Conservation (phyloP, 2,113 vertebrate species). For the Mustela lutreola region DNA sequence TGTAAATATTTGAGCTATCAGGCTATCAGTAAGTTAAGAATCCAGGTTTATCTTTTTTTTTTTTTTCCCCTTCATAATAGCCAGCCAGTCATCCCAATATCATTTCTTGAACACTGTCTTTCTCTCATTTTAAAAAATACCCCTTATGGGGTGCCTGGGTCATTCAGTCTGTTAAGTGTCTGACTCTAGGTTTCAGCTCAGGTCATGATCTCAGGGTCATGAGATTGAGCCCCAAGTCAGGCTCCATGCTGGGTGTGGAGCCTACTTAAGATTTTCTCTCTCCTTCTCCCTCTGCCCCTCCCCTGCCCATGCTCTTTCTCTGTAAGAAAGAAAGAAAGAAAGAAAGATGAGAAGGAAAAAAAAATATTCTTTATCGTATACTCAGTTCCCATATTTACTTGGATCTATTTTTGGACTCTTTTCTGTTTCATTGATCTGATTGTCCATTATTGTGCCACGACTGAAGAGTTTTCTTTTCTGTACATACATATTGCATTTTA, state of each 20-base stretch:
- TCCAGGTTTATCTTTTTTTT: neutral
- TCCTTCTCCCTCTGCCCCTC: neutral
- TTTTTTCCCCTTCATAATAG: slow-evolving; percentile 4
- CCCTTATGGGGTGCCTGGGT: neutral
- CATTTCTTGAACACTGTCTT: neutral
- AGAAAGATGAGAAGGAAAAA: too few relatives aligned
- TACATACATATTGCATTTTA: neutral
- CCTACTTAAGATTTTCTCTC: neutral
- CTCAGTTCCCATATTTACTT: neutral
- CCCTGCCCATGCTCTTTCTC: neutral
- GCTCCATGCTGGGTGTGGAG: neutral
- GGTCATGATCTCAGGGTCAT: neutral
- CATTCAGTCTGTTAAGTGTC: neutral
- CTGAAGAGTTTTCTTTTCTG: neutral
- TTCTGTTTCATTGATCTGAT: neutral
- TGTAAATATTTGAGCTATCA: neutral
- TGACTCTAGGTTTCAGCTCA: neutral
- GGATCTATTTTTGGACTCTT: neutral
- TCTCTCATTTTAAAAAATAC: neutral
- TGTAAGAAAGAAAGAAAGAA: too few relatives aligned
- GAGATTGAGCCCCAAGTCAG: neutral
- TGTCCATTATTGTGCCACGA: neutral
- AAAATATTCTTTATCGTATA: neutral
- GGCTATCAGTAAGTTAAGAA: neutral
- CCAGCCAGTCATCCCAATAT: neutral